Base-by-base conservation (phyloP, 2,888 invertebrate species). In the Subacronicta megacephala region DNA sequence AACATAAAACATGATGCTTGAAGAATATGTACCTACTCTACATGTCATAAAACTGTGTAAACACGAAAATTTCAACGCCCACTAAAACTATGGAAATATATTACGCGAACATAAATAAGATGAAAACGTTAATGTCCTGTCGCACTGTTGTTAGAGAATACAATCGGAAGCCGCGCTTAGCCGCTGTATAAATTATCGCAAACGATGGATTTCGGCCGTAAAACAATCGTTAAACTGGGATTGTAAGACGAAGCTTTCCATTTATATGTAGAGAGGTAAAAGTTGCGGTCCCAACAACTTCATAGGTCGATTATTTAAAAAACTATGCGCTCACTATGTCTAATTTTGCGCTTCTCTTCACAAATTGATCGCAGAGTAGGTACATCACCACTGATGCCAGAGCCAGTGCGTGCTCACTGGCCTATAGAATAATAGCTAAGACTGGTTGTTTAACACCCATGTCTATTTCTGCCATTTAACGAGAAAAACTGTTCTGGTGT, bases 171-270 rank as follows among this genome's bases (percentile, higher is more conserved):
- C 83, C 72, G 61, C 23, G 57, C 80, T 81, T 84, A 88, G 85
- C 79, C 78, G 55, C 55, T 86, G 75, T 81, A 88, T 90, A 91
- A 90, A 90, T 90, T 92, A 88, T 78, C 65, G 62, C 70, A 62
- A 71, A 70, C 82, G 85, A 79, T 82, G 84, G 80, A 79, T 77
- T 79, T 65, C 72, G 76, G 78, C 77, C 78, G 83, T 90, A 87
- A 87, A 90, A 89, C 82, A 83, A 87, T 87, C 89, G 87, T 90
- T 87, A 90, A 89, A 87, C 68, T 67, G 62, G 83, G 85, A 88
- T 88, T 87, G 84, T 82, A 80, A 79, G 75, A 72, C 77, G 55
- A 68, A 61, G 33, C n/a, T 57, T 60, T 59, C 52, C 57, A 64
- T 67, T 63, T 74, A 63, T 53, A 61, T 44, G 36, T 31, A 13